phyloP scores from a whole-genome alignment of 1,140 invertebrate genomes.

The Drosophila funebris region DNA sequence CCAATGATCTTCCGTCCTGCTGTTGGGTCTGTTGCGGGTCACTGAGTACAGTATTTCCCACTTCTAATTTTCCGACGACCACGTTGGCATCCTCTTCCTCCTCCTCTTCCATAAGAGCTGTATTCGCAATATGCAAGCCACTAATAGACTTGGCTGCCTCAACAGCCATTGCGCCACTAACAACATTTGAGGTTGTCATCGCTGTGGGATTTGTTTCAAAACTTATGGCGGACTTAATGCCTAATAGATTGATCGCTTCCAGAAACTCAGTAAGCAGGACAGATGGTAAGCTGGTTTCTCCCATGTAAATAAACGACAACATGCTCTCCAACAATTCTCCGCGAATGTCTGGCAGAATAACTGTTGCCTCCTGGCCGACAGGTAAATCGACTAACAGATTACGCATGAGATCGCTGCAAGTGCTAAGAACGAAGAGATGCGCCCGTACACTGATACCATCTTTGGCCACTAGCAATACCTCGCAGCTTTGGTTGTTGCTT shows the following conservation, averaged over 20 bases:
- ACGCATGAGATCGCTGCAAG: conserved; percentile 76
- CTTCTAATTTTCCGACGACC: conserved; percentile 31
- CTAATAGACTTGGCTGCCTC: conserved; percentile 61
- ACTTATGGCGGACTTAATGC: conserved; percentile 80
- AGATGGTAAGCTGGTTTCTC: conserved; percentile 70
- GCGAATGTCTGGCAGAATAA: conserved; percentile 75
- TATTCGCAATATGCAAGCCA: conserved; percentile 63
- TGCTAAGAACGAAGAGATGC: conserved; percentile 76
- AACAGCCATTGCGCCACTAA: conserved; percentile 37
- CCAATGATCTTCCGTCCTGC: conserved; percentile 52
- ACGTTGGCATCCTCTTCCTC: conserved; percentile 37
- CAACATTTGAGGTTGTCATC: conserved; percentile 28
- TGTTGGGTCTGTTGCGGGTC: conserved; percentile 39
- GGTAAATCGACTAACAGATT: conserved; percentile 71
- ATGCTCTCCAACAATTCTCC: conserved; percentile 72
- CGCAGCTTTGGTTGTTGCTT: conserved; percentile 62
- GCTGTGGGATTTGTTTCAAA: conserved; percentile 72
- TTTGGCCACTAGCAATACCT: conserved; percentile 72
- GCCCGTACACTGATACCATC: conserved; percentile 72
- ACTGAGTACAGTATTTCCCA: conserved; percentile 31
- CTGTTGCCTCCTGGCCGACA: conserved; percentile 68
- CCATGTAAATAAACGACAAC: conserved; percentile 78
- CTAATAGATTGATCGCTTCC: conserved; percentile 76
- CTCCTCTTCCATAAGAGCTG: conserved; percentile 66
- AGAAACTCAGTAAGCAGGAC: conserved; percentile 70